Evolutionary conservation across 2,113 vertebrate genomes (phyloP).

Genomic region (Brachypodius melanocephalos): DNA sequence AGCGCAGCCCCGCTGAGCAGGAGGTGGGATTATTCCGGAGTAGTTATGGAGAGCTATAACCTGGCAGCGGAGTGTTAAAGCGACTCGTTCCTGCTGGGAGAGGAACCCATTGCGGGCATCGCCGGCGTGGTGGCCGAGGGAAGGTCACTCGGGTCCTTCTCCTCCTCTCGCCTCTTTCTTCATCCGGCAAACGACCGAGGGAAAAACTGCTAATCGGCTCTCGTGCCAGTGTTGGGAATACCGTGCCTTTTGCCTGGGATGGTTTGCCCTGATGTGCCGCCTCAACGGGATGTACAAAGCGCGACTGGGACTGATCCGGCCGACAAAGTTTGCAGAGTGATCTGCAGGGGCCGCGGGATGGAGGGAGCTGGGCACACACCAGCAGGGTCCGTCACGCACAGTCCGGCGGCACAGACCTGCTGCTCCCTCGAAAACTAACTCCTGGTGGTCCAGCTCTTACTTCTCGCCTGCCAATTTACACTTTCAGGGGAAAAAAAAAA

Average conservation of each 20-base stretch:
- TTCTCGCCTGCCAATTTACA: background rate
- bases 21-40: constrained; percentile 43
- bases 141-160: background rate
- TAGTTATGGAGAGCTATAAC: constrained; percentile 1
- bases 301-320: background rate
- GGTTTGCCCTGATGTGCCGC: background rate
- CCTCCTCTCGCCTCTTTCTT: background rate
- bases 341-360: background rate
- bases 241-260: constrained; percentile 60
- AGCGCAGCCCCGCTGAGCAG: constrained; percentile 1
- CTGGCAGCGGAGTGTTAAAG: background rate
- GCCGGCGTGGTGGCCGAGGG: background rate
- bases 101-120: background rate
- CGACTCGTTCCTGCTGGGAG: background rate
- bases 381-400: background rate
- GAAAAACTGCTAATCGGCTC: background rate
- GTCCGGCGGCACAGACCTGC: background rate
- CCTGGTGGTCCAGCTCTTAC: background rate
- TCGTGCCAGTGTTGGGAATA: constrained; percentile 37
- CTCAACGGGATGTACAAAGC: constrained; percentile 57
- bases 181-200: background rate
- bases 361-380: background rate
- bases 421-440: constrained; percentile 21
- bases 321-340: constrained; percentile 32
- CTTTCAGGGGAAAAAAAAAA: constrained; percentile 27